A percentile compares a stretch with the other conserved stretches of the same genome.
Evolutionary conservation across 2,797 vertebrate species (phyloP).

Genomic region (Enteromius thamalakanensis): DNA sequence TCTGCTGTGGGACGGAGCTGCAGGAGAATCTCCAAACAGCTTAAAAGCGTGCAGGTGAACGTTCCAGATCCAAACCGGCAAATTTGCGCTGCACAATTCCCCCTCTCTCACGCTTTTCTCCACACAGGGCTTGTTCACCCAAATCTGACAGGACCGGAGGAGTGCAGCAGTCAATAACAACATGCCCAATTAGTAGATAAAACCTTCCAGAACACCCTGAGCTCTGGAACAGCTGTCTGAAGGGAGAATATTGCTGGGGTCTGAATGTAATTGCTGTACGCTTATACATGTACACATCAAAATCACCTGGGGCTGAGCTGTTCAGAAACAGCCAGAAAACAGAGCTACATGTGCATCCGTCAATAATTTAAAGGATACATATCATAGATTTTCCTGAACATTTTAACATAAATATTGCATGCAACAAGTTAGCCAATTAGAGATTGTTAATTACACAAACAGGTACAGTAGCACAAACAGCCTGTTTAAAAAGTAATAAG

Average conservation of each 20-base stretch:
- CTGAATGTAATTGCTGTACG: constrained; percentile 1
- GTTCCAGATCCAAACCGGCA: constrained; percentile 7
- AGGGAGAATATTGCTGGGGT: constrained; percentile 14
- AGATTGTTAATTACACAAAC: background rate
- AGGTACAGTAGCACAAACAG: background rate
- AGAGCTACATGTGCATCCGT: background rate
- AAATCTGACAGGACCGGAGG: constrained; percentile 43
- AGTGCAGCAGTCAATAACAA: constrained; percentile 44
- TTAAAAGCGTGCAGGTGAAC: constrained; percentile 26
- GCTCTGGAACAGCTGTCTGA: constrained; percentile 32
- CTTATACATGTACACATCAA: constrained; percentile 19
- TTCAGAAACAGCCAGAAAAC: background rate
- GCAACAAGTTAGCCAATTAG: background rate
- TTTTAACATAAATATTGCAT: background rate
- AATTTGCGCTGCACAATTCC: constrained; percentile 16
- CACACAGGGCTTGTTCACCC: constrained; percentile 35
- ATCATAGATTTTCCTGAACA: background rate
- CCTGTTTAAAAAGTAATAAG: background rate
- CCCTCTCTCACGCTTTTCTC: constrained; percentile 9
- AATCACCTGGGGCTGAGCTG: background rate
- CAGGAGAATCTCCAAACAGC: constrained; percentile 18
- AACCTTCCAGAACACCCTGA: constrained; percentile 40
- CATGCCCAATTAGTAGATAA: constrained; percentile 40
- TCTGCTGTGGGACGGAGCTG: background rate
- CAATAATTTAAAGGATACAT: background rate